Evolutionary conservation across 2,113 vertebrate species (phyloP), one percentile per base, ranked within the genome.

Genomic region (Pygathrix nemaeus): DNA sequence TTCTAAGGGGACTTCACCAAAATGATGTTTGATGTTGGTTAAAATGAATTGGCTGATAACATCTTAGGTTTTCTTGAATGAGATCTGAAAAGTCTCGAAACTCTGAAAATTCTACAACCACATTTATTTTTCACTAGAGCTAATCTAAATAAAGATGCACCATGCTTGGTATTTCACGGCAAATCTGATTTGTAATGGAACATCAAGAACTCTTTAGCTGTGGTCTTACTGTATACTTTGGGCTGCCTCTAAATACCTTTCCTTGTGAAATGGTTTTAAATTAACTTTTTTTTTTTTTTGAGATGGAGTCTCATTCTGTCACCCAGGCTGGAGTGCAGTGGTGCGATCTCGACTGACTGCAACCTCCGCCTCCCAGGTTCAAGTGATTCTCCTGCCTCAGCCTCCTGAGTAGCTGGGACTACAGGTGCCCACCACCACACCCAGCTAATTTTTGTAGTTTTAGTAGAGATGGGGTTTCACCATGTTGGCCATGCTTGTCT

Each of bases 261-360:
- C 50, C 48, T 88, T 86, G 45, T 81, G 72, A 91, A 91, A 89
- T 94, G 89, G 12, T 91, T 95, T 82, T 82, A 79, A 95, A 73
- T 92, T 59, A 93, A 85, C 70, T 90, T 95, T 88, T 57, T 27
- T 61, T 55, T 59, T 59, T 59, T 59, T 25, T 27, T 64, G 61
- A 64, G 61, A 30, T 40, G 40, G 11, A 30, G 27, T 30, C 27
- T 64, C 2, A 0, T 12, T 64, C 12, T 64, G 61, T 30, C 27
- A 64, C 27, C 12, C 61, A 30, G 61, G 61, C 27, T 64, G 27
- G 61, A 61, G 13, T 64, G 27, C 61, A 64, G 61, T 64, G 61
- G 61, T 64, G 5, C 2, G 12, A 64, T 64, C 27, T 30, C 2
- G 2, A 30, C 2, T 64, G 11, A 64, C 27, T 64, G 61, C 61